phyloP scores from a whole-genome alignment of 2,888 invertebrate genomes.

The Xanthia icteritia region DNA sequence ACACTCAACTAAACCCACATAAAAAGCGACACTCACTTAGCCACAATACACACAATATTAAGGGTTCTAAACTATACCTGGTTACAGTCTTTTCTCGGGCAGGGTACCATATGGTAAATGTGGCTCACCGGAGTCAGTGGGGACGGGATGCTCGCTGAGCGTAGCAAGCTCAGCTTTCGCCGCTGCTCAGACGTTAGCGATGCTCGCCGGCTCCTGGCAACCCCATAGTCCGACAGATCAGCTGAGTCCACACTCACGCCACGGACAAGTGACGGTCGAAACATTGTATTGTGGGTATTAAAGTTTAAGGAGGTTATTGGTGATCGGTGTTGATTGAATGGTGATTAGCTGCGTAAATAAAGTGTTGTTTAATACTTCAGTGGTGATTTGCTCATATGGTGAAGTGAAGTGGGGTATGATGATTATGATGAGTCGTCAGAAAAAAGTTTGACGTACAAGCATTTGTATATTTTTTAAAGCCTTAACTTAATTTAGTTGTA shows the following conservation, averaged over 20 bases:
- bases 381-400: not conserved
- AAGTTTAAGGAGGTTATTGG: conserved; percentile 23
- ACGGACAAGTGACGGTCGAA: conserved; percentile 83
- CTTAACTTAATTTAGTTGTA: not conserved
- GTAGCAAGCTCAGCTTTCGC: conserved; percentile 83
- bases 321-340: conserved; percentile 14
- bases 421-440: not conserved
- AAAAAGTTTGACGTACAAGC: not conserved
- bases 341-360: conserved; percentile 42
- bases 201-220: conserved; percentile 87
- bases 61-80: conserved; percentile 81
- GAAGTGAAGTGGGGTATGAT: not conserved
- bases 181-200: conserved; percentile 87
- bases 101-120: conserved; percentile 90
- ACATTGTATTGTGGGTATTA: conserved; percentile 72
- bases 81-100: conserved; percentile 89
- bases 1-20: conserved; percentile 31
- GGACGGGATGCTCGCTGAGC: conserved; percentile 83
- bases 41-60: conserved; percentile 57
- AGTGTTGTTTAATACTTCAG: conserved; percentile 6
- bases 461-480: not conserved
- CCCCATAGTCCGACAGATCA: conserved; percentile 81
- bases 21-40: conserved; percentile 63
- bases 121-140: conserved; percentile 89
- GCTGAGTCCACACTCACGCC: conserved; percentile 82